Base-by-base conservation (phyloP, 1,140 invertebrate genomes). In the Andrena cerasifolii region DNA sequence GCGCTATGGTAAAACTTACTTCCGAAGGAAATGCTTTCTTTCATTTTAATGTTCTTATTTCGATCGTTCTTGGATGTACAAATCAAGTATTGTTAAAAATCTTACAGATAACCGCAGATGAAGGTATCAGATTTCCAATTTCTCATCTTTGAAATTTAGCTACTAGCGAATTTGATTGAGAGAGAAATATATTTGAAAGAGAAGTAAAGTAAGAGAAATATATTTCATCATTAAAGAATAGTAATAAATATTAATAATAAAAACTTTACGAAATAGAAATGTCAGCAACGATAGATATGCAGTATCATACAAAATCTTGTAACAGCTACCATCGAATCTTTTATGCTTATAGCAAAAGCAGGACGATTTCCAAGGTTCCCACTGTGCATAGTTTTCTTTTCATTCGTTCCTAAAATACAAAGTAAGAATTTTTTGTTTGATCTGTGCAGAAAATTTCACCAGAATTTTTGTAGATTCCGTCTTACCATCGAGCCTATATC, bases 1-100 rank as follows among this genome's bases (percentile, higher is more conserved):
- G 72, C 61, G 70, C 73, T 83, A 80, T 70, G 68, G 65, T 84
- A 85, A 83, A 84, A 83, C 80, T 83, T 82, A 74, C 28, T 83
- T 79, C 70, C 77, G 45, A 76, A 78, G 51, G 65, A 61, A 78
- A 58, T 26, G 33, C 40, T 72, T 31, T 18, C 24, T 43, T 61
- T 33, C 16, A 0, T n/a, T 53, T 18, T 56, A 40, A 21, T 7
- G 36, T 31, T 56, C 54, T 61, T 18, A 45, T 71, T 33, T 58
- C 18, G 40, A 40, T 45, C 21, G 16, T 40, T 47, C 21, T 12
- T 24, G 3, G 63, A 36, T 47, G 12, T 47, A 33, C 40, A n/a
- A 63, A 12, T 51, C 12, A 12, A 73, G n/a, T n/a, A 6, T 56
- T 40, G 8, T 7, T 21, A 54, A 24, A 28, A 56, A 1, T 8